phyloP scores from a whole-genome alignment of 2,113 vertebrate genomes.

The Azemiops feae region DNA sequence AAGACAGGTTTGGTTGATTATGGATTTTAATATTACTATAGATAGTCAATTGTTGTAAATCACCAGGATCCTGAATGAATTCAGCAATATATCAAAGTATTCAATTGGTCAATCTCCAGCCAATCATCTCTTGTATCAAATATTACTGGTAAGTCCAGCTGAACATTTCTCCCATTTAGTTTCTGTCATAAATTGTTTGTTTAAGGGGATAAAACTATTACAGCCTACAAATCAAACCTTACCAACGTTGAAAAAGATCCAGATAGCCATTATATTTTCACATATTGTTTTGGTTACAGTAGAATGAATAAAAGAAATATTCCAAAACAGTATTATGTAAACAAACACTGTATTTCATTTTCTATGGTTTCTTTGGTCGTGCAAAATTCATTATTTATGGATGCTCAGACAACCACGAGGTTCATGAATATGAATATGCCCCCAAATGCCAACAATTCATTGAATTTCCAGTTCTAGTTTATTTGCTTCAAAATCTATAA shows the following conservation, averaged over 20 bases:
- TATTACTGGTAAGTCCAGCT: not conserved
- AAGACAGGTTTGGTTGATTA: not conserved
- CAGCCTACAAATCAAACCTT: not conserved
- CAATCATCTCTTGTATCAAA: not conserved
- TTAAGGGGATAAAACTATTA: not conserved
- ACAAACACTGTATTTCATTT: slow-evolving; percentile 16
- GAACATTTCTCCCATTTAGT: not conserved
- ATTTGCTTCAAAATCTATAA: slow-evolving; percentile 26
- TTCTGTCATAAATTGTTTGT: not conserved
- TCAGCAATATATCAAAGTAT: not conserved
- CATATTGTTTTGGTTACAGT: slow-evolving; percentile 6
- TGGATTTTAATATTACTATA: not conserved
- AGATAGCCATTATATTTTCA: not conserved
- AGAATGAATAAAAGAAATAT: slow-evolving; percentile 17
- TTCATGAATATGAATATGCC: not conserved
- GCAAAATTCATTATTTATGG: slow-evolving; percentile 20
- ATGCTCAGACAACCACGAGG: not conserved
- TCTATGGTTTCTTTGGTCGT: not conserved
- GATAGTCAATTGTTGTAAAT: not conserved
- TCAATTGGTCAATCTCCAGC: not conserved
- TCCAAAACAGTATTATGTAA: not conserved
- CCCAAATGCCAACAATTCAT: not conserved
- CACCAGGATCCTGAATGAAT: not conserved
- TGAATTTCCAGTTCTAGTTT: slow-evolving; percentile 9
- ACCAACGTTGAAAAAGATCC: not conserved